These are phyloP conservation scores for Agonum fuliginosum DNA, from an alignment of 2,888 invertebrate genomes.

Conservation along the genomic window DNA sequence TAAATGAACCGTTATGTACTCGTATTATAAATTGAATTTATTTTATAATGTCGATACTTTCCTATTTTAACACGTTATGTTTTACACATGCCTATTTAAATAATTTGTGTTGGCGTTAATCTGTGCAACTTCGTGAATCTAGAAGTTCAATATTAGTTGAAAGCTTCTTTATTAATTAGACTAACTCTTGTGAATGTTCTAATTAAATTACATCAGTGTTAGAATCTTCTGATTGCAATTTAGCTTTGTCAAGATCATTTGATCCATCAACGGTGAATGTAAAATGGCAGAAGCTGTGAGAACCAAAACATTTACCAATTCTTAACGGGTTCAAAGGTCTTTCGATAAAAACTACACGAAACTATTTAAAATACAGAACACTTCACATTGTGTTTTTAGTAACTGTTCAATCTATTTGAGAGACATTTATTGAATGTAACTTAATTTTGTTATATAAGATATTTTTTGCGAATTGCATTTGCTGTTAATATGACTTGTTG, in stretches of 20 bases:
- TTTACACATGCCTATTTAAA: too few species aligned
- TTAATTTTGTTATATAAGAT: slow-evolving; percentile 8
- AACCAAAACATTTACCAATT: slow-evolving; percentile 16
- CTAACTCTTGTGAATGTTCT: neutral
- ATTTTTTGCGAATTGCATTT: too few species aligned
- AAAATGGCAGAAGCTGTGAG: slow-evolving; percentile 22
- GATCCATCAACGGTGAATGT: neutral
- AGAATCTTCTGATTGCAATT: neutral
- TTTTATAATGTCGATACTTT: too few species aligned
- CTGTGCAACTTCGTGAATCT: too few species aligned
- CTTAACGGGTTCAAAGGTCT: slow-evolving; percentile 2
- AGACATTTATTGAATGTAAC: neutral
- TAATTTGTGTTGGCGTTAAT: too few species aligned
- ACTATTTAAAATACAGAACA: slow-evolving; percentile 14
- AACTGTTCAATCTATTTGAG: too few species aligned
- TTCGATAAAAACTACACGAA: slow-evolving; percentile 30
- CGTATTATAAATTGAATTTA: too few species aligned
- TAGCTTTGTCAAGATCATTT: neutral
- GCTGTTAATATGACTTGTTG: too few species aligned
- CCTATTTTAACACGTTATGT: too few species aligned
- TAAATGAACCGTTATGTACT: too few species aligned
- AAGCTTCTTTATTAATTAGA: too few species aligned
- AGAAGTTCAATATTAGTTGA: too few species aligned
- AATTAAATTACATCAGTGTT: neutral
- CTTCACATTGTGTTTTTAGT: slow-evolving; percentile 1